Evolutionary conservation across 2,888 invertebrate species (phyloP).

Genomic region (Mythimna ferrago): DNA sequence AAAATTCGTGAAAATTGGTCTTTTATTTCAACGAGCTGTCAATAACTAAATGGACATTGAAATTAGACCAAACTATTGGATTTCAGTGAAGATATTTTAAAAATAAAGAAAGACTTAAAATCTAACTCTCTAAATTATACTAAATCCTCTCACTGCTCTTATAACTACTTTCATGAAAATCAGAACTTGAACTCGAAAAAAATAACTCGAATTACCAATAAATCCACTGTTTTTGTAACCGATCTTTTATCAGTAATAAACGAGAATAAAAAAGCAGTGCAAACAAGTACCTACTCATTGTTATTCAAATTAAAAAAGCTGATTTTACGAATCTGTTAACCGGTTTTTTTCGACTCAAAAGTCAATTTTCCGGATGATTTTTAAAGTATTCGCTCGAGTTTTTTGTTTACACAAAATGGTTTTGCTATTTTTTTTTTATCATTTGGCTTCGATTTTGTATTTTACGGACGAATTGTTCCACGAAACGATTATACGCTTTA

Average conservation of each 20-base stretch:
- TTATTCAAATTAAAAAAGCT: conserved; percentile 12
- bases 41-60: neutral
- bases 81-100: neutral
- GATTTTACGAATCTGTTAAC: conserved; percentile 4
- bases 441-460: conserved; percentile 2
- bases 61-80: neutral
- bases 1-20: conserved; percentile 3
- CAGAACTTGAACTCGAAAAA: neutral
- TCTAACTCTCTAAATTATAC: no score
- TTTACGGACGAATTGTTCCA: neutral
- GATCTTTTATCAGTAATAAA: neutral
- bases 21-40: neutral
- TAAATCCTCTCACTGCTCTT: no score
- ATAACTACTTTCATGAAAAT: neutral
- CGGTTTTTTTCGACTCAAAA: neutral
- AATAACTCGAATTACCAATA: neutral
- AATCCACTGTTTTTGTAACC: neutral
- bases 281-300: neutral
- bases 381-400: conserved; percentile 9
- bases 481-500: no score
- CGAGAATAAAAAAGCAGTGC: neutral
- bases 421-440: neutral
- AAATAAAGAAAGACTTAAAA: neutral
- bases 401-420: neutral
- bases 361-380: conserved; percentile 21